phyloP scores from a whole-genome alignment of 2,797 vertebrate species.

The Ctenosaura bakeri region DNA sequence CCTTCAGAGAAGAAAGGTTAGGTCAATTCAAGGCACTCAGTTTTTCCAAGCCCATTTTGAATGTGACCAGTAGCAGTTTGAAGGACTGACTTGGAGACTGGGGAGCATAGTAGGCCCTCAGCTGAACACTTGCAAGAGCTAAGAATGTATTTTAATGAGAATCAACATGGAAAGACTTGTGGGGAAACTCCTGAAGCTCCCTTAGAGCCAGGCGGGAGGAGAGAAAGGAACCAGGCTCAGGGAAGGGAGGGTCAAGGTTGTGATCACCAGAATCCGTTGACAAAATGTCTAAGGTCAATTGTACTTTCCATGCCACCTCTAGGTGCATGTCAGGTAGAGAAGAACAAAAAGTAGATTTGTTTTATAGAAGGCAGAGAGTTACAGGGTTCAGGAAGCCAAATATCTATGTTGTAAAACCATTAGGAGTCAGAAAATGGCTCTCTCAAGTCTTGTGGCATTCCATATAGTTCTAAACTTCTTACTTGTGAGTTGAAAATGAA shows the following conservation, averaged over 20 bases:
- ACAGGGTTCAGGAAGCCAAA: background rate
- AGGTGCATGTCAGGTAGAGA: fast-evolving
- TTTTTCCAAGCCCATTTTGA: background rate
- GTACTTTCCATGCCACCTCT: background rate
- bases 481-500: background rate
- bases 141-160: background rate
- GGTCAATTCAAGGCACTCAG: background rate
- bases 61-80: background rate
- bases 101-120: background rate
- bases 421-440: fast-evolving
- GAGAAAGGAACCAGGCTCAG: background rate
- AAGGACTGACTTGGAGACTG: background rate
- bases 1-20: background rate
- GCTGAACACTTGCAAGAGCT: background rate
- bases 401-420: background rate
- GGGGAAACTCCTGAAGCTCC: background rate
- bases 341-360: background rate
- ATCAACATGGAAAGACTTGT: background rate
- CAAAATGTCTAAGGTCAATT: background rate
- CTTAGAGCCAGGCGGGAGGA: background rate
- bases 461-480: slow-evolving; percentile 48
- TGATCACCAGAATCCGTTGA: background rate
- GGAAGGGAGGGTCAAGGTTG: background rate
- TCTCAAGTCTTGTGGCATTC: slow-evolving; percentile 13
- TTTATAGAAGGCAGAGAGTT: background rate